These are phyloP conservation scores for Tetrax tetrax DNA, from an alignment of 2,113 vertebrate species.

Conservation along the genomic window DNA sequence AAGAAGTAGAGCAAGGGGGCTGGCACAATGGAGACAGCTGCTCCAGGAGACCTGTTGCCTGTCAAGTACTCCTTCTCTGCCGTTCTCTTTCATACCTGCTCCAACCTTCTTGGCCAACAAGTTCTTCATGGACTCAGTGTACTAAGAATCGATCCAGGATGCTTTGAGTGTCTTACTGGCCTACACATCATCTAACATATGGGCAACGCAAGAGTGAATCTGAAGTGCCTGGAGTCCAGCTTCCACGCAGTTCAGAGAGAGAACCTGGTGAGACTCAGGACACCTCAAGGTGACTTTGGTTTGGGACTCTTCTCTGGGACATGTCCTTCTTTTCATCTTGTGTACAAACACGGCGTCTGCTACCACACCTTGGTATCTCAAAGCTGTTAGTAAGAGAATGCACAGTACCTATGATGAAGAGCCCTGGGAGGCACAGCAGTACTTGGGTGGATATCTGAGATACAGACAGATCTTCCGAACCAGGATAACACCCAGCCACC, in stretches of 20 bases:
- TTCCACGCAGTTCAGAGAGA: not conserved
- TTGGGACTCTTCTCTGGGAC: not conserved
- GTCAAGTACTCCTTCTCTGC: not conserved
- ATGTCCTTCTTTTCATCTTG: not conserved
- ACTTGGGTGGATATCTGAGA: not conserved
- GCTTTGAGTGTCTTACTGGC: not conserved
- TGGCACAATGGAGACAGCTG: not conserved
- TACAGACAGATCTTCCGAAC: not conserved
- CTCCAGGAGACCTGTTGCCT: not conserved
- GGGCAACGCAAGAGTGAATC: not conserved
- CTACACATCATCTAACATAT: not conserved
- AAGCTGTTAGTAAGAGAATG: not conserved
- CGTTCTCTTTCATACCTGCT: not conserved
- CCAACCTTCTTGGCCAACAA: not conserved
- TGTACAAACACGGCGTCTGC: not conserved
- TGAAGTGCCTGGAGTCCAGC: not conserved
- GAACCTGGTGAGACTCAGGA: not conserved
- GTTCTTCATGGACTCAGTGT: not conserved
- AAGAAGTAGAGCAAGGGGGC: not conserved
- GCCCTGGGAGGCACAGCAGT: not conserved
- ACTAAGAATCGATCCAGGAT: not conserved
- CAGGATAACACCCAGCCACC: not conserved
- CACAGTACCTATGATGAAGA: fast-evolving
- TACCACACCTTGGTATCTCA: not conserved
- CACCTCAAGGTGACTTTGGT: not conserved